Evolutionary conservation across 2,113 vertebrate species (phyloP).

Genomic region (Rhinoptilus africanus): DNA sequence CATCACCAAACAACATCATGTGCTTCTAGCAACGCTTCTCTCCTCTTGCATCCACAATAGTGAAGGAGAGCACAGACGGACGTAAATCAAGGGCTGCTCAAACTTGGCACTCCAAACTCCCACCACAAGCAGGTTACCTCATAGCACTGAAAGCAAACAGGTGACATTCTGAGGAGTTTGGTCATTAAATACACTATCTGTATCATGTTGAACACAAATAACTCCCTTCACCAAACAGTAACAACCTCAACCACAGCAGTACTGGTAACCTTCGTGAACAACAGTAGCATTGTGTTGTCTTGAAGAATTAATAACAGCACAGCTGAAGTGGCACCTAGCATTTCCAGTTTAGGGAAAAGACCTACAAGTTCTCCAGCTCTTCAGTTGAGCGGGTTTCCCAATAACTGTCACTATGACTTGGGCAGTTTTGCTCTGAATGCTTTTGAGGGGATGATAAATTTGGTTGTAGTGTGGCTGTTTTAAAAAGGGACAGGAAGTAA

Average conservation of each 20-base stretch:
- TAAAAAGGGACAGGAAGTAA: neutral
- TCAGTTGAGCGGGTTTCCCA: neutral
- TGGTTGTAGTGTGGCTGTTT: neutral
- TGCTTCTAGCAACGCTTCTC: neutral
- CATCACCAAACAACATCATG: rapidly evolving
- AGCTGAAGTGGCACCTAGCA: neutral
- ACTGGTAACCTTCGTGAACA: neutral
- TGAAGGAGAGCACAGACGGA: neutral
- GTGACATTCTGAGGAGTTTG: neutral
- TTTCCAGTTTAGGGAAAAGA: neutral
- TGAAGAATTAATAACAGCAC: neutral
- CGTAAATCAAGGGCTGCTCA: neutral
- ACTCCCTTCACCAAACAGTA: neutral
- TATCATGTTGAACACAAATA: neutral
- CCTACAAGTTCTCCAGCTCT: neutral
- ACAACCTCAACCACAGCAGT: neutral
- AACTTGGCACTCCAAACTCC: neutral
- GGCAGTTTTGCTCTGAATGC: neutral
- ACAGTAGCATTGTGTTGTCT: neutral
- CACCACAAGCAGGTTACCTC: neutral
- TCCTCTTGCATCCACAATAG: neutral
- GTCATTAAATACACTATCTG: neutral
- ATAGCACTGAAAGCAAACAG: neutral
- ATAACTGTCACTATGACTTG: neutral
- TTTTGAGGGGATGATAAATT: neutral